Percentiles rank a stretch among this genome's conserved stretches.
Evolutionary conservation across 2,888 invertebrate genomes (phyloP).

Genomic region (Acanthosepion lycidas): DNA sequence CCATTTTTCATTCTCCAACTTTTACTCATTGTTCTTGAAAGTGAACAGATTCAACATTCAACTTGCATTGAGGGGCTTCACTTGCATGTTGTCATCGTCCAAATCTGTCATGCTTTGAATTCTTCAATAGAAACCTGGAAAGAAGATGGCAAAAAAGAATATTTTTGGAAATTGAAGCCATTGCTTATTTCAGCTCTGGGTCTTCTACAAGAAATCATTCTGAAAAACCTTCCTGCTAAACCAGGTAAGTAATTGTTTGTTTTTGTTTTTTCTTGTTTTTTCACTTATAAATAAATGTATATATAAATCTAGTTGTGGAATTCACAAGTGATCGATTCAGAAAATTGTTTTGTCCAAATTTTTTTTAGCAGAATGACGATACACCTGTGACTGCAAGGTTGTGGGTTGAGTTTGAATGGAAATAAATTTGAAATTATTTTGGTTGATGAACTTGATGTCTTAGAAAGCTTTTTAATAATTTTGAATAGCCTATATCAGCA

Average conservation of each 20-base stretch:
- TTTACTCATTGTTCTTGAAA: background rate
- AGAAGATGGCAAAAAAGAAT: background rate
- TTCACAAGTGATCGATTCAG: background rate
- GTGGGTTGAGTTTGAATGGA: no score
- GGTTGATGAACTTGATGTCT: no score
- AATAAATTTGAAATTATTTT: no score
- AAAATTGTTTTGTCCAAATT: no score
- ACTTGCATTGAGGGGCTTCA: background rate
- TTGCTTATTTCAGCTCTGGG: background rate
- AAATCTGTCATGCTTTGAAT: background rate
- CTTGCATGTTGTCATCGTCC: background rate
- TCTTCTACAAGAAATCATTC: background rate
- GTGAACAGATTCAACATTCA: background rate
- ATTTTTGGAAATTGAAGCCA: background rate
- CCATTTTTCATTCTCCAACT: background rate
- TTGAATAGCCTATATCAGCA: no score
- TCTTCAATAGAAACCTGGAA: background rate
- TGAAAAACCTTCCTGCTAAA: background rate
- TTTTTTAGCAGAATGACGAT: no score
- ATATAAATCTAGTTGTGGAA: background rate
- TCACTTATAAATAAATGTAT: background rate
- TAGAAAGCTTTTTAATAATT: no score
- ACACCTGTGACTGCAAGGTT: no score
- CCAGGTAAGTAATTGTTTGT: background rate
- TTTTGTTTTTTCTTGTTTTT: background rate